Base-by-base conservation (phyloP, 1,140 invertebrate genomes). In the Saccostrea cuccullata region DNA sequence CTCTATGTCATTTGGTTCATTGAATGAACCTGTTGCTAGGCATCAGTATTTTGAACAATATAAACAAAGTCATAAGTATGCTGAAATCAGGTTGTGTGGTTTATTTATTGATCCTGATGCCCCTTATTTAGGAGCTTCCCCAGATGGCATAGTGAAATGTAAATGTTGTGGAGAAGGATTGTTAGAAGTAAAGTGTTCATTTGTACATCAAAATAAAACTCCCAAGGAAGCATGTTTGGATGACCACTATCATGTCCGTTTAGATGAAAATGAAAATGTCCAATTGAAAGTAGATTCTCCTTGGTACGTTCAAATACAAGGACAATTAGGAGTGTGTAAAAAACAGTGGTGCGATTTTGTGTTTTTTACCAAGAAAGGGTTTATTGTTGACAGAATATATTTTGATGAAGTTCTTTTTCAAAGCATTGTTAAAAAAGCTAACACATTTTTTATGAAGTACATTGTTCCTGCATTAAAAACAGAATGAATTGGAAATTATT, bases 251-350 rank as follows among this genome's bases (percentile, higher is more conserved):
- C 85, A 86, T 77, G 30, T 86, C 15, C 15, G 0, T n/a, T n/a
- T 86, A 20, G 85, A 86, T 77, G 85, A 86, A 55, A 86, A 86
- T 13, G 20, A 82, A 26, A 56, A 88, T 82, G 70, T 86, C 0
- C 26, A 36, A 11, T 58, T 88, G 0, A 88, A 86, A 47, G 2
- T 12, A 17, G 13, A 17, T 58, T 67, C 77, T 3, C 58, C 85
- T 23, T 89, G 88, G 88, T 86, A 86, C 58, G 4, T 36, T 17
- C 85, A 86, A 67, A 88, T 88, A 47, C 87, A 86, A 26, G 87
- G 87, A 20, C 88, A 89, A 13, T 40, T 82, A 15, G 82, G 82
- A 2, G 36, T 40, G 15, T 82, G 82, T 15, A 2, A 82, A 1
- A 40, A 3, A 5, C 2, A 15, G 4, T 82, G 82, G 82, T 82